Base-by-base conservation (phyloP, 2,888 invertebrate genomes). In the Scaptomyza polygonia region DNA sequence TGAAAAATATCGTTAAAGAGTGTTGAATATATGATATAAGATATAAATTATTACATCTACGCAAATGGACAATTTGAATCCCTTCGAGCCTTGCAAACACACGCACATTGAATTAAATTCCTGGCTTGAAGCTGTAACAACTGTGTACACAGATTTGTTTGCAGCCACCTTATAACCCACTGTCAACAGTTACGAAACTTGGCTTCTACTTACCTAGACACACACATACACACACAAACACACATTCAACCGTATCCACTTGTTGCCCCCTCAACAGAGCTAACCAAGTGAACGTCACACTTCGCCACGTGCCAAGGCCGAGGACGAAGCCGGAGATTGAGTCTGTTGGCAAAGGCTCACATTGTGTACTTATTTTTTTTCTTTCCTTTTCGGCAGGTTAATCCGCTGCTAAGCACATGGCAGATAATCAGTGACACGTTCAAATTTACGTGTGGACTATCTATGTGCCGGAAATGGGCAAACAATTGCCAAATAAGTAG, bases 401-500 rank as follows among this genome's bases (percentile, higher is more conserved):
- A 83, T 76, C 82, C 79, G 54, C 42, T 69, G 67, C 73, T 81
- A 86, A 83, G 87, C 87, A 76, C 78, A 73, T 77, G 62, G 47
- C 59, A 70, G 83, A 83, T 83, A 83, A 83, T 86, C 83, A 78
- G 65, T 55, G 65, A 70, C 87, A 86, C 81, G 81, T 83, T 80
- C 51, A 43, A 61, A 30, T 66, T 72, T 74, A 65, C 70, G 80
- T 83, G 74, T 69, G 62, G 67, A 39, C 66, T 21, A 61, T 39
- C 49, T 44, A 40, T 40, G 52, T 54, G n/a, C 48, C 32, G 44
- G 40, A 58, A 47, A 59, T 56, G 43, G 39, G n/a, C 42, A 67
- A 36, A 36, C 54, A 43, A 53, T 18, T 30, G 43, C 39, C 64
- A 49, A 47, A 30, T 43, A 48, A 55, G 49, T 52, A 36, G 58